Conservation (phyloP, 64 coral and sea anemone genomes). For the Montipora efflorescens region DNA sequence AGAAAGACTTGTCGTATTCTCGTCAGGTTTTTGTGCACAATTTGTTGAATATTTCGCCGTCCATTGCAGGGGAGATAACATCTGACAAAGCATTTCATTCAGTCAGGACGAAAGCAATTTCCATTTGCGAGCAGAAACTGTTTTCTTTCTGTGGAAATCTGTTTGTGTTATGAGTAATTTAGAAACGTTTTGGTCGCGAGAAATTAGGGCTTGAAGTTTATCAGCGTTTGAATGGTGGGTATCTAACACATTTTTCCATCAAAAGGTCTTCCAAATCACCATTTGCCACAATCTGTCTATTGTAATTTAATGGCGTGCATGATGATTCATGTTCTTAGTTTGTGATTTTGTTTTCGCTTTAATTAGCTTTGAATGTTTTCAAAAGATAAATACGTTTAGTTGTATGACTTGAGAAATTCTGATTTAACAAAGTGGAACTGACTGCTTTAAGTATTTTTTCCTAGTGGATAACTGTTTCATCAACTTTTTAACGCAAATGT, state of each 20-base stretch:
- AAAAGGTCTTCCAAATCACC: background rate
- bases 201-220: background rate
- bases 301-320: too few species aligned
- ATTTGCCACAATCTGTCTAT: background rate
- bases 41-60: background rate
- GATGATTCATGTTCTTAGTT: too few species aligned
- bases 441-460: background rate
- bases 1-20: background rate
- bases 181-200: background rate
- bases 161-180: background rate
- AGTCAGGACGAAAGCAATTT: background rate
- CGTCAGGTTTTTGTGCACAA: background rate
- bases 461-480: background rate
- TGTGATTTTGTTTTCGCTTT: background rate
- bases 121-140: background rate
- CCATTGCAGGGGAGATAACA: background rate
- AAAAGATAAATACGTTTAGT: background rate
- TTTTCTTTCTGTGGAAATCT: slow-evolving; percentile 14
- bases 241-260: background rate
- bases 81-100: background rate
- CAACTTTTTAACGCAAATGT: background rate
- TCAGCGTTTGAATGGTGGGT: background rate
- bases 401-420: background rate
- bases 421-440: background rate
- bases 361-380: background rate